Base-by-base conservation (phyloP, 2,797 vertebrate genomes). In the Geotria australis region DNA sequence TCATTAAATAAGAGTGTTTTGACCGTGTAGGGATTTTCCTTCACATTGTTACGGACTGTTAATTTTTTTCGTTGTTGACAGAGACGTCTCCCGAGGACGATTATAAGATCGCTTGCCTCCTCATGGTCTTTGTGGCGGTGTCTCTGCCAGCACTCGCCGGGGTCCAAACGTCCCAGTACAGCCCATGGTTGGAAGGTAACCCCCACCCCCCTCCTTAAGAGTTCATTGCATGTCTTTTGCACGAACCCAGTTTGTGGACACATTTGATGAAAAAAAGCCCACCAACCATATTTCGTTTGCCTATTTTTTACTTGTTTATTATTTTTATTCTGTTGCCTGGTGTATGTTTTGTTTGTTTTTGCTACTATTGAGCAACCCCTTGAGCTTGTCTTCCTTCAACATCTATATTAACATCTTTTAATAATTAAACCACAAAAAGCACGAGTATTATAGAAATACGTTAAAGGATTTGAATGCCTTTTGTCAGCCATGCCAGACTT, bases 21-120 rank as follows among this genome's bases (percentile, higher is more conserved):
- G 24, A 38, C 24, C 24, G 38, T 24, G 38, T 38, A 38, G 24
- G 38, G 38, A 38, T 38, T 38, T 38, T 24, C 5, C 38, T 38
- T 24, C 24, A 38, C 24, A 38, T 38, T 38, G 24, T 38, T 38
- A 38, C 24, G 24, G 24, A 38, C 24, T 24, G 5, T 38, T 38
- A 38, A 38, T 38, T 38, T 24, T 38, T 38, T 45, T 57, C 46
- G 24, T 57, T 63, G 12, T 63, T 58, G 61, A 61, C 68, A 96
- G 91, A 98, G 70, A 95, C 93, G 70, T 94, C 86, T 69, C 88
- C 86, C 57, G 88, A 96, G 72, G 91, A 96, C 68, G 86, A 98
- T 67, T 98, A 96, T 60, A 98, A 96, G 75, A 95, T 96, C 53
- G 91, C 91, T 67, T 98, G 91, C 63, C 78, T 98, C 66, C 76